Evolutionary conservation across 2,888 invertebrate species (phyloP).

Genomic region (Lottia gigantea): DNA sequence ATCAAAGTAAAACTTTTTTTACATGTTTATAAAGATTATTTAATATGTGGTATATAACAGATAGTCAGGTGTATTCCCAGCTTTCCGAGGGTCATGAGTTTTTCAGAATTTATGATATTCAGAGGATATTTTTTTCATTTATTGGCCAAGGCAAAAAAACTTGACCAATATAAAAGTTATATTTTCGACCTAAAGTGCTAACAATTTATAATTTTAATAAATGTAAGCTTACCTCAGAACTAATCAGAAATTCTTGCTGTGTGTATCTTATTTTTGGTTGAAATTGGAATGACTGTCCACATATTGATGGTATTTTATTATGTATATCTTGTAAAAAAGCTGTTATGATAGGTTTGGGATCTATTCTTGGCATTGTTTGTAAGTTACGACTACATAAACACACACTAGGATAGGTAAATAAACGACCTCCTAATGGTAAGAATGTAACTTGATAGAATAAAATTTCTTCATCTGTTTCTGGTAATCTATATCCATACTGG

Average conservation of each 20-base stretch:
- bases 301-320: constrained; percentile 51
- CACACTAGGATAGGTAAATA: constrained; percentile 63
- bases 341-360: constrained; percentile 53
- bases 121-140: too few relatives aligned
- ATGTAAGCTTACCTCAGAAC: constrained; percentile 22
- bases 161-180: too few relatives aligned
- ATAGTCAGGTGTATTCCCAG: too few relatives aligned
- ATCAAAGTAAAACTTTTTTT: too few relatives aligned
- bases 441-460: constrained; percentile 61
- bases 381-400: constrained; percentile 52
- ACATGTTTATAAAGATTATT: too few relatives aligned
- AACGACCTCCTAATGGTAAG: constrained; percentile 52
- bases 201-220: too few relatives aligned
- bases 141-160: too few relatives aligned
- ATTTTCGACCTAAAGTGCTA: too few relatives aligned
- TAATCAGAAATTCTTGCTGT: constrained; percentile 24
- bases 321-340: constrained; percentile 56
- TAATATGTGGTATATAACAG: too few relatives aligned
- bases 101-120: too few relatives aligned
- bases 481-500: constrained; percentile 65
- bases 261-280: constrained; percentile 47
- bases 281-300: constrained; percentile 51
- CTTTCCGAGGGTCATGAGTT: too few relatives aligned
- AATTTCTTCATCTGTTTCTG: constrained; percentile 59
- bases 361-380: constrained; percentile 46